phyloP scores from a whole-genome alignment of 2,113 vertebrate species.

The Oxygymnocypris stewartii region DNA sequence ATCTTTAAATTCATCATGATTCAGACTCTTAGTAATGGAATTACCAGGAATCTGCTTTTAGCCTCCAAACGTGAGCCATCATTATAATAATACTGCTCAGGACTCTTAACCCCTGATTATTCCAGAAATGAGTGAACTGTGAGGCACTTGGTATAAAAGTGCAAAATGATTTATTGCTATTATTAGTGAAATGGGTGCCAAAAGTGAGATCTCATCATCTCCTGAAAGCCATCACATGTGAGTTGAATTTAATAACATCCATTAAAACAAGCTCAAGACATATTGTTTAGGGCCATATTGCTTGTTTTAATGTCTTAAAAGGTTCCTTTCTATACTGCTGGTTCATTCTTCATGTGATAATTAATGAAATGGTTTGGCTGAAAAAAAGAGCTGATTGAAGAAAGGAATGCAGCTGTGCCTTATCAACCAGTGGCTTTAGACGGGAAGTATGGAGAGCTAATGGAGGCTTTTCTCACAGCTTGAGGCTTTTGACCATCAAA shows the following conservation, averaged over 20 bases:
- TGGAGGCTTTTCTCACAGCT: slow-evolving; percentile 9
- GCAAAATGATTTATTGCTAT: not conserved
- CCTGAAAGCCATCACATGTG: slow-evolving; percentile 19
- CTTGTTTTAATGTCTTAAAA: slow-evolving; percentile 6
- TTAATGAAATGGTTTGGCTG: slow-evolving; percentile 8
- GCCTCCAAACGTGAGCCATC: not conserved
- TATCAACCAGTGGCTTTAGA: not conserved
- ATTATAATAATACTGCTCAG: not conserved
- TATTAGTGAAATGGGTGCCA: not conserved
- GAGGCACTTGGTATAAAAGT: not conserved
- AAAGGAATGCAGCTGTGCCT: not conserved
- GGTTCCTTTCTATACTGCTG: not conserved
- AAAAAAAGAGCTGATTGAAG: slow-evolving; percentile 26
- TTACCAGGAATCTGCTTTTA: not conserved
- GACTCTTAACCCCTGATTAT: not conserved
- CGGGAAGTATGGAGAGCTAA: not conserved
- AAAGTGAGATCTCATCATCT: not conserved
- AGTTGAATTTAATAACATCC: not conserved
- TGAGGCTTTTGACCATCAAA: not conserved
- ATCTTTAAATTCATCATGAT: no score
- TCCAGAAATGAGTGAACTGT: not conserved
- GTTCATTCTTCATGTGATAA: not conserved
- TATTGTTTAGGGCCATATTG: not conserved
- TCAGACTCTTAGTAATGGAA: not conserved
- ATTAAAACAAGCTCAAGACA: slow-evolving; percentile 16